Conservation (phyloP, 2,888 invertebrate genomes). For the Trilocha varians region DNA sequence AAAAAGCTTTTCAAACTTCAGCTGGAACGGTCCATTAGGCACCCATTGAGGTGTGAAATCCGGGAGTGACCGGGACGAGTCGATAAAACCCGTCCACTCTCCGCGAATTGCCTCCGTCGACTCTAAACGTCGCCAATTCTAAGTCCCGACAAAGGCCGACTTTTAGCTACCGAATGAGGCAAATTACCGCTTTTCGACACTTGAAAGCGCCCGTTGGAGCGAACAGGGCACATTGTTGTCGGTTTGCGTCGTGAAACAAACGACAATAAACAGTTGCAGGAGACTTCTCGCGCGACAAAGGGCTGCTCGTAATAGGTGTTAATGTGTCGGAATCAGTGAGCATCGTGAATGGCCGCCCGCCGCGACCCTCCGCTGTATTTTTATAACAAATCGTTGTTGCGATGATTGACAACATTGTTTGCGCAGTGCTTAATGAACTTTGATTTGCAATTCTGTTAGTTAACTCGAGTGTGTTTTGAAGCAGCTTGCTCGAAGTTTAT, state of each 20-base stretch:
- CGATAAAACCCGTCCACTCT: slow-evolving; percentile 53
- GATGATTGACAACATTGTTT: slow-evolving; percentile 54
- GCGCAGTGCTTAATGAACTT: slow-evolving; percentile 36
- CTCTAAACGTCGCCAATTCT: slow-evolving; percentile 71
- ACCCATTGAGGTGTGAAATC: slow-evolving; percentile 19
- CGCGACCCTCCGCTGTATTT: slow-evolving; percentile 33
- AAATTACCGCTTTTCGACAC: slow-evolving; percentile 68
- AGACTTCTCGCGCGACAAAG: slow-evolving; percentile 64
- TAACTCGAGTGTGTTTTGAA: not conserved
- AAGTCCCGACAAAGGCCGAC: slow-evolving; percentile 67
- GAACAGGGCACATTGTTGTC: slow-evolving; percentile 58
- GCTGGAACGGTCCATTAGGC: slow-evolving; percentile 25
- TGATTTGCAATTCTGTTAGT: not conserved
- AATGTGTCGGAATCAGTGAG: slow-evolving; percentile 58
- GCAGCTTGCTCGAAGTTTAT: not conserved
- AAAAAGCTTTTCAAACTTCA: slow-evolving; percentile 33
- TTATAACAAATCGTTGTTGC: slow-evolving; percentile 61
- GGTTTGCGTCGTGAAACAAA: slow-evolving; percentile 69
- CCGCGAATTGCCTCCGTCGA: slow-evolving; percentile 60
- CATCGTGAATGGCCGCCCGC: slow-evolving; percentile 40
- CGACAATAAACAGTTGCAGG: slow-evolving; percentile 70
- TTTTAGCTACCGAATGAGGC: slow-evolving; percentile 66
- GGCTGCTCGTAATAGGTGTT: slow-evolving; percentile 59
- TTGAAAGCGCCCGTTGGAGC: slow-evolving; percentile 63
- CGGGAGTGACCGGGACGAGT: slow-evolving; percentile 11